A percentile compares a stretch with the other conserved stretches of the same genome.
Conservation (phyloP, 2,888 invertebrate genomes). For the Caenorhabditis panamensis region DNA sequence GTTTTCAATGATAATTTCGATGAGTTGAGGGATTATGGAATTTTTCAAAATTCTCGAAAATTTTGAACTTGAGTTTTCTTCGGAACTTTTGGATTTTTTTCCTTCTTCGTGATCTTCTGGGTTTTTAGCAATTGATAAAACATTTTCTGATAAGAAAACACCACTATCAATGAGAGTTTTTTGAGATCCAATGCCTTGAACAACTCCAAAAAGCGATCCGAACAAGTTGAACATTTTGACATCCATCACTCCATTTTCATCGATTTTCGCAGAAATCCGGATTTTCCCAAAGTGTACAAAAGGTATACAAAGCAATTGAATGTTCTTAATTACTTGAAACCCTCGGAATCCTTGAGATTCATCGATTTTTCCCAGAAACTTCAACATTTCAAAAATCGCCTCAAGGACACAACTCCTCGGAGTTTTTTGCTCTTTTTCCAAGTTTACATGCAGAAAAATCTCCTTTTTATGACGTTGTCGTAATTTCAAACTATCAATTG, state of each 20-base stretch:
- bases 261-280: slow-evolving; percentile 31
- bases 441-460: slow-evolving; percentile 45
- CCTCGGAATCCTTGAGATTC: too few species aligned
- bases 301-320: slow-evolving; percentile 23
- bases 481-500: slow-evolving; percentile 23
- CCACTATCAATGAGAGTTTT: too few species aligned
- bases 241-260: slow-evolving; percentile 2
- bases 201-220: slow-evolving; percentile 45
- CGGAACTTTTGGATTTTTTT: neutral
- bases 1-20: neutral
- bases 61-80: too few species aligned
- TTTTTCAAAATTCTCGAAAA: too few species aligned
- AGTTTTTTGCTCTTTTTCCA: slow-evolving; percentile 39
- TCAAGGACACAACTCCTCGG: slow-evolving; percentile 41
- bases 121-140: neutral
- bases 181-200: slow-evolving; percentile 8
- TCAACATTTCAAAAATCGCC: slow-evolving; percentile 24
- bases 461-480: slow-evolving; percentile 23
- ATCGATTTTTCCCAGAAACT: slow-evolving; percentile 11
- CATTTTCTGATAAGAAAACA: too few species aligned
- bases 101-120: neutral
- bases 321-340: slow-evolving; percentile 5
- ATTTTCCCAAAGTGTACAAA: slow-evolving; percentile 59
- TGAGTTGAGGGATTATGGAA: neutral
- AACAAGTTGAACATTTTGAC: slow-evolving; percentile 46